Base-by-base conservation (phyloP, 2,797 vertebrate genomes). In the Poeciliopsis turneri region DNA sequence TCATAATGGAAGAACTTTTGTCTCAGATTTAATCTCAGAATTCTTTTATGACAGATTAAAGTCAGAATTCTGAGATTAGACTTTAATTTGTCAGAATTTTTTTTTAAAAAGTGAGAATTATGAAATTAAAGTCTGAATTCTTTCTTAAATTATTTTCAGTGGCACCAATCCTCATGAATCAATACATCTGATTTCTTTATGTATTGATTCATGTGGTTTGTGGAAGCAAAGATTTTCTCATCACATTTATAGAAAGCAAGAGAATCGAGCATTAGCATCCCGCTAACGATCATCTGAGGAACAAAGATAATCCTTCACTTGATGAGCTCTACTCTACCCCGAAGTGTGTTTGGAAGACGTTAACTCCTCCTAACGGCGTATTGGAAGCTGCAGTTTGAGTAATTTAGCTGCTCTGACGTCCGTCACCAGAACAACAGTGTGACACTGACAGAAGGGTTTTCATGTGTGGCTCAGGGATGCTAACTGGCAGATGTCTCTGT, bases 401-500 rank as follows among this genome's bases (percentile, higher is more conserved):
- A 12, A 80, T 25, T 61, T 12, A 28, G 33, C 78, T 45, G 57
- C 49, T 11, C 18, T 36, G 9, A 68, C 73, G n/a, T 18, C 81
- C 79, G 2, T 75, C 78, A 47, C 46, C 55, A n/a, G 18, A 72
- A 78, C 66, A 75, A 53, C 69, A 46, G 39, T 74, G 72, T 25
- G 73, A 77, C 72, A 28, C 46, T 64, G 30, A 45, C n/a, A 41
- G 59, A n/a, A 12, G 51, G 59, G 69, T 51, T 45, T 74, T 80
- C 36, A 36, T n/a, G 55, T 68, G 51, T 55, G n/a, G 39, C 46
- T 0, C 61, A 2, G 76, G 28, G 80, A 81, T 78, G 73, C 49
- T 78, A 71, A 66, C 76, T 75, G 82, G 86, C 85, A 82, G 76
- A 78, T 36, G 77, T 83, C 57, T 57, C 71, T 76, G 70, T 76